A percentile compares a stretch with the other conserved stretches of the same genome.
phyloP scores from a whole-genome alignment of 2,888 invertebrate genomes.

The Alsophila aescularia region DNA sequence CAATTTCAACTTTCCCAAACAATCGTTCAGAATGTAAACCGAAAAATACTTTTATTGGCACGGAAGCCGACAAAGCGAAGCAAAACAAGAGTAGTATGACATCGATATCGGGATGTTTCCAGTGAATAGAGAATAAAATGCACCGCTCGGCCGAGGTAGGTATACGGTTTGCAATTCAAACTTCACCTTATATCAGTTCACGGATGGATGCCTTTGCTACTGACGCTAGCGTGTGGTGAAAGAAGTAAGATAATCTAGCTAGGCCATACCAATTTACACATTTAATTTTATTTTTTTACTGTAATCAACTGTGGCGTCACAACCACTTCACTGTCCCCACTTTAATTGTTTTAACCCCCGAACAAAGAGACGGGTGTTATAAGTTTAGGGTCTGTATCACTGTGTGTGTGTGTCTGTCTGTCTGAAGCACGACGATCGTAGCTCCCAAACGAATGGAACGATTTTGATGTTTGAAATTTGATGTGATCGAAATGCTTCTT shows the following conservation, averaged over 20 bases:
- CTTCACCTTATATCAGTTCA: slow-evolving; percentile 76
- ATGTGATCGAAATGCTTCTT: no score
- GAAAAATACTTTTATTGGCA: slow-evolving; percentile 1
- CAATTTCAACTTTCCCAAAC: neutral
- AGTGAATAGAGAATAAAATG: slow-evolving; percentile 12
- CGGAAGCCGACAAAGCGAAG: neutral
- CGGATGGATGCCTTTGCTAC: slow-evolving; percentile 64
- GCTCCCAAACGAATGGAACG: no score
- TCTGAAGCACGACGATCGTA: no score
- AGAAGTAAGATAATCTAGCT: slow-evolving; percentile 6
- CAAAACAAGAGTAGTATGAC: neutral
- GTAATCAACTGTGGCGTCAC: no score
- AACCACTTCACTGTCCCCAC: no score
- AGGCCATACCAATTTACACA: no score
- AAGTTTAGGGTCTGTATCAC: no score
- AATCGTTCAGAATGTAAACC: neutral
- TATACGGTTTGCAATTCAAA: slow-evolving; percentile 79
- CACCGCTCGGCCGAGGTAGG: slow-evolving; percentile 29
- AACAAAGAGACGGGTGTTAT: no score
- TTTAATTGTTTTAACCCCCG: no score
- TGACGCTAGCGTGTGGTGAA: slow-evolving; percentile 31
- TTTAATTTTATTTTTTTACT: no score
- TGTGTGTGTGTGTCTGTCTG: no score
- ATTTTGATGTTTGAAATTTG: no score
- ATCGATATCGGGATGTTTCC: slow-evolving; percentile 1